Evolutionary conservation across 2,797 vertebrate genomes (phyloP), one percentile per base, ranked within the genome.

Genomic region (Hafferia zeledoni): DNA sequence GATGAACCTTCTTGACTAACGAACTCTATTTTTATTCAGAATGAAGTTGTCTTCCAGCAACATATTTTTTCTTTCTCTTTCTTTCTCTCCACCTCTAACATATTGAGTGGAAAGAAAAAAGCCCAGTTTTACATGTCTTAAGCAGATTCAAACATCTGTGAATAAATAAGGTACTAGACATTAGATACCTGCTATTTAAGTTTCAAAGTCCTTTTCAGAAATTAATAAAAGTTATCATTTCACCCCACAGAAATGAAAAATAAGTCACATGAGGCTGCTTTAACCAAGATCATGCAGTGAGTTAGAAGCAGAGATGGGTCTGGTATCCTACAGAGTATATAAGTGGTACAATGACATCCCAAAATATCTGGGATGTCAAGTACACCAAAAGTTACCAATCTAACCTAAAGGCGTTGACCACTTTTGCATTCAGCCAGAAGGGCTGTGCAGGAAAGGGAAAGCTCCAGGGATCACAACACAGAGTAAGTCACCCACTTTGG

Each of bases 41-140:
- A 89, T 69, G 43, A 93, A 89, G 81, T 93, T 86, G 60, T 84
- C 90, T 97, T 94, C 91, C 86, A 95, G 81, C 83, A 94, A 89
- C 60, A 41, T n/a, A 27, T 50, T 93, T 92, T 90, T 72, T 25
- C n/a, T 77, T 82, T 93, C 17, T 79, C 33, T 85, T 28, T 84
- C 56, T 94, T 89, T 87, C 68, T 72, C 82, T 15, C n/a, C 69
- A 80, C 53, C 90, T 90, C 71, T 94, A 83, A 94, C 53, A 75
- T 24, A 17, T 0, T 41, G 37, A 85, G 46, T 9, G n/a, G 63
- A 79, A 87, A 72, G 31, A 60, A 56, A 69, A 74, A 68, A 23
- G 1, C 24, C 50, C 39, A 33, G 65, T 67, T 94, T 81, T 72
- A 28, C 59, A 56, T 61, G 79, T 91, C 89, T 82, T 92, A 64